Evolutionary conservation across 1,140 invertebrate species (phyloP).

Genomic region (Argopecten irradians): DNA sequence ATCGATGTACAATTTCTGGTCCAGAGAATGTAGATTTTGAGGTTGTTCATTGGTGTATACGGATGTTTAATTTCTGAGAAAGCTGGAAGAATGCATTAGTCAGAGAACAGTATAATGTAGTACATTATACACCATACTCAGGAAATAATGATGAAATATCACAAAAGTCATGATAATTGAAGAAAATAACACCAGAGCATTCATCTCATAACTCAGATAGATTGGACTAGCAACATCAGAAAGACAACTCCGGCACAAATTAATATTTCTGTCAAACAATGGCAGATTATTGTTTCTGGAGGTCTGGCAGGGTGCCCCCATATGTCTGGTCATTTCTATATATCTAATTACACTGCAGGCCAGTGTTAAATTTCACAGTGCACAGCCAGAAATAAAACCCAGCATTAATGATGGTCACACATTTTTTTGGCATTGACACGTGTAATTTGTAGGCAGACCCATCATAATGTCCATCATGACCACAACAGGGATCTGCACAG

Average conservation of each 20-base stretch:
- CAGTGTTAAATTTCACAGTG: slow-evolving; percentile 10
- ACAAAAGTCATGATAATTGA: background rate
- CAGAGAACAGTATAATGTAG: no score
- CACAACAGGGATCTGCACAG: background rate
- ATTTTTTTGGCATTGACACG: slow-evolving; percentile 18
- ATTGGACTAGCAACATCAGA: background rate
- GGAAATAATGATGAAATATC: background rate
- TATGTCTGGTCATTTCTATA: background rate
- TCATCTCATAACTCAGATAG: background rate
- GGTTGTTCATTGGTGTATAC: no score
- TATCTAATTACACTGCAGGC: background rate
- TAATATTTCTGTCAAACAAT: slow-evolving; percentile 12
- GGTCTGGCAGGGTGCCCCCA: background rate
- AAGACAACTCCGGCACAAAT: background rate
- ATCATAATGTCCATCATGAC: background rate
- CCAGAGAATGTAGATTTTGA: background rate
- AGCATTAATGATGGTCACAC: slow-evolving; percentile 1
- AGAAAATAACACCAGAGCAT: background rate
- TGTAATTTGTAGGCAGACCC: slow-evolving; percentile 2
- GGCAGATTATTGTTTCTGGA: background rate
- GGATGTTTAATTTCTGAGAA: no score
- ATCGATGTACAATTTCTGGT: background rate
- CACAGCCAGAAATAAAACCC: background rate
- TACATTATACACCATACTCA: background rate
- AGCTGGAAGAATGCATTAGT: no score